These are phyloP conservation scores for Zenarchopterus dispar DNA, from an alignment of 2,797 vertebrate species.

Conservation along the genomic window DNA sequence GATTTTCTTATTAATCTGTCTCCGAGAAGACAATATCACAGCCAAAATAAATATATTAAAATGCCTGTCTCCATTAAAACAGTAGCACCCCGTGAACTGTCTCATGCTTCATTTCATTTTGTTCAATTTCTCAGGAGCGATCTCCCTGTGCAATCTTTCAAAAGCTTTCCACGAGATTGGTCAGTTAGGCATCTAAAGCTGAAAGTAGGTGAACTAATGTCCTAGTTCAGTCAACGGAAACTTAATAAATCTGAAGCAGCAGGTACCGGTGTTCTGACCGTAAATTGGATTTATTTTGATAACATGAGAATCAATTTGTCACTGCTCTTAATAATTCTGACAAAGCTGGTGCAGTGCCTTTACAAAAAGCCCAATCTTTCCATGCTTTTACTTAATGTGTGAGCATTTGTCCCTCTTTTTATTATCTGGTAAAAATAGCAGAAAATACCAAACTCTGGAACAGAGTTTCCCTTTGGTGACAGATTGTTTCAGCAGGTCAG, in stretches of 20 bases:
- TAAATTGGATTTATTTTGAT: conserved; percentile 19
- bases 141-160: conserved; percentile 68
- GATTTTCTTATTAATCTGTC: conserved; percentile 69
- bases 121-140: conserved; percentile 66
- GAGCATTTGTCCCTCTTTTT: neutral
- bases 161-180: conserved; percentile 67
- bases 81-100: conserved; percentile 60
- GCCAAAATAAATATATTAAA: conserved; percentile 75
- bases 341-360: neutral
- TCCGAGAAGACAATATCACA: conserved; percentile 60
- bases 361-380: neutral
- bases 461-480: conserved; percentile 2
- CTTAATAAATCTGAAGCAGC: conserved; percentile 46
- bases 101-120: conserved; percentile 71
- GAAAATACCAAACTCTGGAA: neutral
- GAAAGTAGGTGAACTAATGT: conserved; percentile 57
- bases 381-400: neutral
- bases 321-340: conserved; percentile 19
- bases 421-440: neutral
- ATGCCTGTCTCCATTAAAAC: conserved; percentile 69
- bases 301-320: conserved; percentile 3
- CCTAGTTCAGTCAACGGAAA: conserved; percentile 37
- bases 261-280: conserved; percentile 23
- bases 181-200: conserved; percentile 69
- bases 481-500: conserved; percentile 31